Evolutionary conservation across 2,888 invertebrate genomes (phyloP), one percentile per base, ranked within the genome.

Genomic region (Desoria tigrina): DNA sequence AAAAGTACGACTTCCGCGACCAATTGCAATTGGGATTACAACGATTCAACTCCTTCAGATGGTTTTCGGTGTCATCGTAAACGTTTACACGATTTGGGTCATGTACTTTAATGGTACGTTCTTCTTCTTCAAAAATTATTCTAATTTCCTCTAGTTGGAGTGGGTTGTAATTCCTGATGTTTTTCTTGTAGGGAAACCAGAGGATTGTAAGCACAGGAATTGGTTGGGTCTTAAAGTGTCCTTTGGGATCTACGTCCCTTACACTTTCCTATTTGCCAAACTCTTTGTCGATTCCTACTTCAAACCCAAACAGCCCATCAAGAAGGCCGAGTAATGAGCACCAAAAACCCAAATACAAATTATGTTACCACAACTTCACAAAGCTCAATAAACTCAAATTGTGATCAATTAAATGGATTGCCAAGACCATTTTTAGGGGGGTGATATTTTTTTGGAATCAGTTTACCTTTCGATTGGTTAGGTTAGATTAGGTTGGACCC

Each of bases 191-290:
- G 68, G 68, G 32, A 68, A 57, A 49, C 71, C 71, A 6, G 68
- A 60, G 23, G 61, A 58, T n/a, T 71, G 71, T 57, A 63, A 68
- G 4, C 71, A 69, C 59, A 62, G 71, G 45, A 71, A 71, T 54
- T 71, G 71, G 71, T 71, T 73, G 18, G 73, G 73, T 49, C 63
- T 73, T n/a, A 64, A 71, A 61, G 73, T 73, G 23, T 73, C 73
- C 26, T 73, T 73, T 39, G 73, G 68, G 28, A 73, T 73, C 57
- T 73, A 73, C 53, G 66, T 73, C 11, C 68, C 73, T 18, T 73
- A 73, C 64, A 72, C 71, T 24, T 64, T 73, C 54, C 69, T 73
- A 39, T 73, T 73, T 55, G 69, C 71, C 3, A 69, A 73, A 61
- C 49, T 73, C 3, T 73, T 73, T 63, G 63, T 72, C 28, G 71